Base-by-base conservation (phyloP, 37 sponge, comb jelly and placozoan species). In the Ianthella basta region DNA sequence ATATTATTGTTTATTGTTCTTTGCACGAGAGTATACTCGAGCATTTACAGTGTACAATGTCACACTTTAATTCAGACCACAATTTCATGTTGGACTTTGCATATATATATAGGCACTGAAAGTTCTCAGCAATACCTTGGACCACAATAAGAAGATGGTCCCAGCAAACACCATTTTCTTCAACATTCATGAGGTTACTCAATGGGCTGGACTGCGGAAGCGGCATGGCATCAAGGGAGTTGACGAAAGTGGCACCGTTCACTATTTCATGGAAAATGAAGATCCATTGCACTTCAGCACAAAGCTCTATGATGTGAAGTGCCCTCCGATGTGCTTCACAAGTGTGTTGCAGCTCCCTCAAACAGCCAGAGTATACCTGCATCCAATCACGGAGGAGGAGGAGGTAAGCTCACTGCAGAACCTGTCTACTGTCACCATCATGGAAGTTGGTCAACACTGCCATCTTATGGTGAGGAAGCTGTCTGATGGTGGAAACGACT, bases 231-330 rank as follows among this genome's bases (percentile, higher is more conserved):
- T 69, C 35, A 30, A 69, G 27, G 70, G 70, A 14, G 70, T 69
- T 1, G 29, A 32, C 34, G 12, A 15, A 1, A 32, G 34, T n/a
- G 70, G 70, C 18, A 35, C 34, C 27, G 34, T 30, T 6, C 34
- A 69, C 70, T 13, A 30, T 30, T 69, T 69, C 35, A 14, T 30
- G 19, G 70, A 69, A 6, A 33, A 33, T 1, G 70, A 32, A 69
- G 70, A 69, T 69, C 50, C 50, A 44, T 30, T 69, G 18, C 3
- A 30, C 27, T 69, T 69, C 34, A 69, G 70, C 34, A 69, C 70
- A 32, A 69, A 30, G 34, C 70, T 34, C 12, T 3, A 27, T 18
- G 70, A 69, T 35, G 34, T 35, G 6, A 69, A 30, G 34, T 69
- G 70, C 35, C 12, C 12, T 30, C 34, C 34, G 35, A 10, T 44